These are phyloP conservation scores for Glaucidium brasilianum DNA, from an alignment of 2,113 vertebrate genomes.

Conservation along the genomic window DNA sequence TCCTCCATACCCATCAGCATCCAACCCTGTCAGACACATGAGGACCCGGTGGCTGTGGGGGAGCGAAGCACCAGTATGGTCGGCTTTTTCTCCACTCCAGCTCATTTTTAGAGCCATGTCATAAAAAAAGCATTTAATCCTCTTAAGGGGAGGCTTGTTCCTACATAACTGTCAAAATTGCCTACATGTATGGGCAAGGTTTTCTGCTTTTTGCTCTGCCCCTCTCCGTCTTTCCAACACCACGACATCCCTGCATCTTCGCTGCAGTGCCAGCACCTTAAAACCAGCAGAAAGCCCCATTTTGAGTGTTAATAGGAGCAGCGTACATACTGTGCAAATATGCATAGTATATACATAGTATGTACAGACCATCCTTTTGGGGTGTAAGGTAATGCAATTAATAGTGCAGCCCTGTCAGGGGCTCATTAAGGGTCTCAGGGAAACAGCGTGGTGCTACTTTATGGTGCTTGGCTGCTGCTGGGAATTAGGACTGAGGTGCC, in stretches of 20 bases:
- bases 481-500: neutral
- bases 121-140: neutral
- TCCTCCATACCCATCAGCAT: neutral
- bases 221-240: neutral
- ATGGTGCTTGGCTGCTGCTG: neutral
- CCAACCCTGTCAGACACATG: accelerated
- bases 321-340: neutral
- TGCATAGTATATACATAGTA: too few relatives aligned
- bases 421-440: neutral
- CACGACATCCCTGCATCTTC: neutral
- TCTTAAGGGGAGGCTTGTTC: neutral
- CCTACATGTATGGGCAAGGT: neutral
- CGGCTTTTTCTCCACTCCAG: neutral
- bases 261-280: neutral
- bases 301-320: neutral
- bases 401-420: neutral
- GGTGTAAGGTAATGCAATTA: neutral
- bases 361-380: neutral
- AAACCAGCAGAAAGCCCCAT: neutral
- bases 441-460: neutral
- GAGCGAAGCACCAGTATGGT: neutral
- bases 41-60: neutral
- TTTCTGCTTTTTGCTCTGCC: neutral
- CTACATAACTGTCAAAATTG: neutral
- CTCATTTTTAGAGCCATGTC: neutral